Evolutionary conservation across 2,797 vertebrate species (phyloP).

Genomic region (Thunnus albacares): DNA sequence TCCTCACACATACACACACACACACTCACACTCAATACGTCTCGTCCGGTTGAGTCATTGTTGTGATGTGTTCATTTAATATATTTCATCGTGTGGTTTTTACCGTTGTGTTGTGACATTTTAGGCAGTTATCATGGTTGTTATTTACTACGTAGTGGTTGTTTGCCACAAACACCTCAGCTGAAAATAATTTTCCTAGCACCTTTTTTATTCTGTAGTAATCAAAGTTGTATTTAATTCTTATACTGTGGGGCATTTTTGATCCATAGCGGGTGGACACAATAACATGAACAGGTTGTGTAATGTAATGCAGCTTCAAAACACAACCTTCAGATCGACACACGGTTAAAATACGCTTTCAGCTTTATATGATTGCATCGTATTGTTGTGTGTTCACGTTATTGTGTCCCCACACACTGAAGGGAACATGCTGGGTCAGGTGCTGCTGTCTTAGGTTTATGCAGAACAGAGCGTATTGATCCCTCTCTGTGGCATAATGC

Average conservation of each 20-base stretch:
- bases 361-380: no score
- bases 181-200: no score
- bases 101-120: constrained; percentile 14
- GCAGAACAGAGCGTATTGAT: constrained; percentile 58
- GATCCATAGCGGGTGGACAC: no score
- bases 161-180: not conserved
- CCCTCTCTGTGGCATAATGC: constrained; percentile 35
- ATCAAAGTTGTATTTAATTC: no score
- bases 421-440: constrained; percentile 5
- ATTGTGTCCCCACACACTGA: not conserved
- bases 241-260: no score
- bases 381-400: not conserved
- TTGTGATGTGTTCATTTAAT: constrained; percentile 15
- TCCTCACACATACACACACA: not conserved
- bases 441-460: constrained; percentile 24
- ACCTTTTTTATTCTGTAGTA: no score
- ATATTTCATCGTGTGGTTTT: constrained; percentile 4
- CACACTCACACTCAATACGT: not conserved
- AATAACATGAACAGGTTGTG: constrained; percentile 3
- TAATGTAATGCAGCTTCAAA: no score
- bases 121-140: not conserved
- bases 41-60: not conserved
- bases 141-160: not conserved
- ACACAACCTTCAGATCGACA: not conserved
- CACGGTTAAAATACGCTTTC: no score